phyloP scores from a whole-genome alignment of 2,888 invertebrate species.

The Mechanitis messenoides region DNA sequence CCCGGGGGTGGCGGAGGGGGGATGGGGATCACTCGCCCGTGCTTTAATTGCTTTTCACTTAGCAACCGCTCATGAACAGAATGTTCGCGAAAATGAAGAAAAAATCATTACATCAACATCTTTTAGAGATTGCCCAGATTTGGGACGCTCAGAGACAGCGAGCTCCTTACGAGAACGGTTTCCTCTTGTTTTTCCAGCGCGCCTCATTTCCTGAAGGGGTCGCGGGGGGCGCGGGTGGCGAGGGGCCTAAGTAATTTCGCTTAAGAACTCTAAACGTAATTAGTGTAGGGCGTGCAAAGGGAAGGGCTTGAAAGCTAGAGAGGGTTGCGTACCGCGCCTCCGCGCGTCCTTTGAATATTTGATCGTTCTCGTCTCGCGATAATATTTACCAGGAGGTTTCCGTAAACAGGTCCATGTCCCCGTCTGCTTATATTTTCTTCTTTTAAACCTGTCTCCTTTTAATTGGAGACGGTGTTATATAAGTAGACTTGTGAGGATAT shows the following conservation, averaged over 20 bases:
- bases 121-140: constrained; percentile 75
- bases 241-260: constrained; percentile 82
- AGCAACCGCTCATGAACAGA: constrained; percentile 76
- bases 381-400: constrained; percentile 75
- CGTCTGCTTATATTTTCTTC: constrained; percentile 65
- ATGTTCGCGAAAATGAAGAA: constrained; percentile 71
- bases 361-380: constrained; percentile 74
- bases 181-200: constrained; percentile 75
- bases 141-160: constrained; percentile 68
- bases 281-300: constrained; percentile 80
- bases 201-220: constrained; percentile 74
- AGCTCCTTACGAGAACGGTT: constrained; percentile 66
- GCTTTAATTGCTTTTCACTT: constrained; percentile 77
- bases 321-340: constrained; percentile 73
- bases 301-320: constrained; percentile 79
- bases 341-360: constrained; percentile 73
- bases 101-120: constrained; percentile 77
- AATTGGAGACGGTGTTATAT: constrained; percentile 69
- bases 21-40: constrained; percentile 75
- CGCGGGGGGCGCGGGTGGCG: constrained; percentile 62
- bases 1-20: constrained; percentile 40
- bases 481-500: constrained; percentile 73
- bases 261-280: constrained; percentile 83
- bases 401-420: constrained; percentile 71
- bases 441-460: constrained; percentile 72